These are phyloP conservation scores for Emydocephalus ijimae DNA, from an alignment of 2,113 vertebrate genomes.

Conservation along the genomic window DNA sequence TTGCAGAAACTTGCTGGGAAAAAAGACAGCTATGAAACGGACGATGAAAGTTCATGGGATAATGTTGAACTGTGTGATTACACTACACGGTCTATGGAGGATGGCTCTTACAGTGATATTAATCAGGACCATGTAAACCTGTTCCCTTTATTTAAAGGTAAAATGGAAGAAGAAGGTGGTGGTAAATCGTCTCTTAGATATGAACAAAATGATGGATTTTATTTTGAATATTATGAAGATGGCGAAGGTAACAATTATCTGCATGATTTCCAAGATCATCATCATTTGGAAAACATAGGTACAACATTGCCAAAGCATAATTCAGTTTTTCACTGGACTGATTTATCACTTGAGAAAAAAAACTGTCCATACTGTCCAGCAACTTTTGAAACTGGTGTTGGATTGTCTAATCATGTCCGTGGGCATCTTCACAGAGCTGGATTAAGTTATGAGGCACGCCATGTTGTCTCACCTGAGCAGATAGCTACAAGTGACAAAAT, in stretches of 20 bases:
- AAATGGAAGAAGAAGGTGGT: slow-evolving; percentile 70
- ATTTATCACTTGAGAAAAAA: slow-evolving; percentile 81
- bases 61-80: slow-evolving; percentile 78
- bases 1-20: slow-evolving; percentile 80
- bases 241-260: slow-evolving; percentile 70
- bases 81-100: slow-evolving; percentile 75
- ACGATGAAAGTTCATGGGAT: slow-evolving; percentile 79
- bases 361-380: slow-evolving; percentile 90
- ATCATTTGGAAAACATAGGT: slow-evolving; percentile 75
- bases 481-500: slow-evolving; percentile 87
- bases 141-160: slow-evolving; percentile 78
- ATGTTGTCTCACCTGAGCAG: slow-evolving; percentile 90
- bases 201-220: slow-evolving; percentile 79
- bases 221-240: slow-evolving; percentile 83
- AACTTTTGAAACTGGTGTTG: slow-evolving; percentile 89
- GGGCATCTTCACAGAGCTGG: slow-evolving; percentile 91
- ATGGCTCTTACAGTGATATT: slow-evolving; percentile 73
- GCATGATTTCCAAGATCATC: slow-evolving; percentile 76
- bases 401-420: slow-evolving; percentile 90
- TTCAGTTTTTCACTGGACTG: slow-evolving; percentile 80
- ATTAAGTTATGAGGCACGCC: slow-evolving; percentile 89
- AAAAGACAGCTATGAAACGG: slow-evolving; percentile 80
- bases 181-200: slow-evolving; percentile 73
- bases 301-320: slow-evolving; percentile 73
- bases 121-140: slow-evolving; percentile 75